Evolutionary conservation across 2,888 invertebrate genomes (phyloP).

Genomic region (Acanthosoma haemorrhoidale): DNA sequence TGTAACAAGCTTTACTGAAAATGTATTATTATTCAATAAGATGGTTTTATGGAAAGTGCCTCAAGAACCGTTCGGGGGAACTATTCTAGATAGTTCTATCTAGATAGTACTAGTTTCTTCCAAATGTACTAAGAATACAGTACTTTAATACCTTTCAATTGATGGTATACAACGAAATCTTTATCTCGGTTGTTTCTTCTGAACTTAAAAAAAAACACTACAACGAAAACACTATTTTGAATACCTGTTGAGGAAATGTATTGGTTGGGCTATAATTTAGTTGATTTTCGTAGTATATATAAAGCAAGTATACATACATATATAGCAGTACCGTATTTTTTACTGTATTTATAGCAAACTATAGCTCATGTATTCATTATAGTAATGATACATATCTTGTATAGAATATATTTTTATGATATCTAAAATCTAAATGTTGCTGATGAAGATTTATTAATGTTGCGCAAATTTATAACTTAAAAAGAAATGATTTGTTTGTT

Average conservation of each 20-base stretch:
- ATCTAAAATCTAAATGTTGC: conserved; percentile 19
- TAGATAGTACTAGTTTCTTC: no score
- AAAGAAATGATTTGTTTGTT: conserved; percentile 22
- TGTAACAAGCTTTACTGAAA: no score
- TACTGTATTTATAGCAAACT: conserved; percentile 8
- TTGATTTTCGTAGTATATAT: neutral
- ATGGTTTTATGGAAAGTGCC: no score
- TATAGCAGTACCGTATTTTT: neutral
- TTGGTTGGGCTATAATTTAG: neutral
- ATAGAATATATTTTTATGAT: conserved; percentile 30
- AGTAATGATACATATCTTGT: conserved; percentile 30
- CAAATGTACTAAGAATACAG: no score
- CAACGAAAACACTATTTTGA: no score
- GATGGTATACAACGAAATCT: no score
- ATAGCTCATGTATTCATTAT: conserved; percentile 28
- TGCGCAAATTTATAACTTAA: conserved; percentile 29
- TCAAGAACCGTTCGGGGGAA: no score
- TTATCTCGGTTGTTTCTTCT: no score
- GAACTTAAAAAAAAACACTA: no score
- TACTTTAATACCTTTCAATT: no score
- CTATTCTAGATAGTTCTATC: no score
- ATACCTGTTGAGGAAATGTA: neutral
- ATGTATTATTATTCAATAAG: no score
- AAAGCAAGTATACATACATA: conserved; percentile 7
- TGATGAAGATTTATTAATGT: neutral